A percentile compares a stretch with the other conserved stretches of the same genome.
Evolutionary conservation across 1,140 invertebrate species (phyloP).

Genomic region (Habropoda laboriosa): DNA sequence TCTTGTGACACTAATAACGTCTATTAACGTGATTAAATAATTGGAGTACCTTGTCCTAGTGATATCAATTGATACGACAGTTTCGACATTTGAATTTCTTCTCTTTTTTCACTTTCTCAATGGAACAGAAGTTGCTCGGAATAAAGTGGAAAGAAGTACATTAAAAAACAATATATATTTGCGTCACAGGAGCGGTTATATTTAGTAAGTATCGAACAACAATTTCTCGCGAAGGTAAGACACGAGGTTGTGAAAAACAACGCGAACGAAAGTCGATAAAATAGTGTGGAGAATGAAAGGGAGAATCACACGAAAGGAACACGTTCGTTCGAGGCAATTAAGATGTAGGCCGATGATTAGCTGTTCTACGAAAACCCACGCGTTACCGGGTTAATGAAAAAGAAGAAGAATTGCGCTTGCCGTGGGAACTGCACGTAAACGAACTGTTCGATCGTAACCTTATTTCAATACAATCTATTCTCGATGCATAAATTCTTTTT

Average conservation of each 20-base stretch:
- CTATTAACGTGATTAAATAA: background rate
- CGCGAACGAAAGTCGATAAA: background rate
- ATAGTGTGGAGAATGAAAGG: conserved; percentile 3
- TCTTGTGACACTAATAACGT: background rate
- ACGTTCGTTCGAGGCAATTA: conserved; percentile 18
- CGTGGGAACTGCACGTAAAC: background rate
- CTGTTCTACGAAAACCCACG: conserved; percentile 30
- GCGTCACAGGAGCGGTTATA: background rate
- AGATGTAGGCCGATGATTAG: conserved; percentile 51
- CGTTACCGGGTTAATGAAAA: conserved; percentile 21
- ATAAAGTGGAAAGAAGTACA: too few species aligned
- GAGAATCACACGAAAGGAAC: conserved; percentile 19
- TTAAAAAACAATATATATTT: background rate
- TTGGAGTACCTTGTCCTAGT: too few species aligned
- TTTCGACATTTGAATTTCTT: too few species aligned
- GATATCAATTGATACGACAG: too few species aligned
- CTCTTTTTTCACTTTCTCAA: too few species aligned
- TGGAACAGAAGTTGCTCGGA: too few species aligned
- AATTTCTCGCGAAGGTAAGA: conserved; percentile 7
- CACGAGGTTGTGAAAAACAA: background rate
- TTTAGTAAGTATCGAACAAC: conserved; percentile 4
- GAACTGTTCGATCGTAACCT: background rate
- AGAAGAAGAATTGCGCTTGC: background rate
- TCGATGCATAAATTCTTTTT: too few species aligned
- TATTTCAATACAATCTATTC: too few species aligned